phyloP scores from a whole-genome alignment of 2,888 invertebrate genomes.

The Fissipunctia ypsillon region DNA sequence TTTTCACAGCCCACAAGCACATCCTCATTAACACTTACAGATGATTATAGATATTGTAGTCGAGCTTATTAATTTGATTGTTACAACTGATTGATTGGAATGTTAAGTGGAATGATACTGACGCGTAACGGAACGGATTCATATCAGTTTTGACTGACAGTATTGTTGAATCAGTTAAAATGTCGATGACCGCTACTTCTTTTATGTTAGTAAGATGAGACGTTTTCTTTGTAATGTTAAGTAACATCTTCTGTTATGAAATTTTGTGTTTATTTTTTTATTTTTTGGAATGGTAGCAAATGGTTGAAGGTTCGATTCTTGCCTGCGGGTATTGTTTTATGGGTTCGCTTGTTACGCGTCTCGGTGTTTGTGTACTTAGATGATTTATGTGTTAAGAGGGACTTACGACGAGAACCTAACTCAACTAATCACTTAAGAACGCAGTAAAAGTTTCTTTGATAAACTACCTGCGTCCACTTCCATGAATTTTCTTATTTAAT shows the following conservation, averaged over 20 bases:
- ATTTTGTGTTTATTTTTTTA: constrained; percentile 42
- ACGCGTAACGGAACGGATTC: constrained; percentile 65
- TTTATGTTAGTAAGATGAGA: constrained; percentile 49
- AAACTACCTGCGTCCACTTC: no score
- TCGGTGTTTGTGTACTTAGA: constrained; percentile 25
- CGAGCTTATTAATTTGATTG: constrained; percentile 75
- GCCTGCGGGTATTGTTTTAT: constrained; percentile 52
- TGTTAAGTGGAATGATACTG: constrained; percentile 75
- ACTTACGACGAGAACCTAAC: neutral
- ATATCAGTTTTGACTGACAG: constrained; percentile 64
- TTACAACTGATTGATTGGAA: constrained; percentile 75
- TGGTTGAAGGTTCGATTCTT: constrained; percentile 7
- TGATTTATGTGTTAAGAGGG: constrained; percentile 35
- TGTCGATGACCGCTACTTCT: constrained; percentile 64
- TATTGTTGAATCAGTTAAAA: constrained; percentile 59
- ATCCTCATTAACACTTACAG: constrained; percentile 72
- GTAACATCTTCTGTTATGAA: constrained; percentile 48
- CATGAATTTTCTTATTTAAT: no score
- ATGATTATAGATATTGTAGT: constrained; percentile 65
- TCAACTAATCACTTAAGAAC: neutral
- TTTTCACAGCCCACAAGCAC: constrained; percentile 45
- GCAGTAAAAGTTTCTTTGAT: no score
- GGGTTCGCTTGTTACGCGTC: neutral
- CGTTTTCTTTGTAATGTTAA: constrained; percentile 39
- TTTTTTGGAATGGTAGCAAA: constrained; percentile 19